Evolutionary conservation across 1,140 invertebrate genomes (phyloP).

Genomic region (Zaprionus gabonicus): DNA sequence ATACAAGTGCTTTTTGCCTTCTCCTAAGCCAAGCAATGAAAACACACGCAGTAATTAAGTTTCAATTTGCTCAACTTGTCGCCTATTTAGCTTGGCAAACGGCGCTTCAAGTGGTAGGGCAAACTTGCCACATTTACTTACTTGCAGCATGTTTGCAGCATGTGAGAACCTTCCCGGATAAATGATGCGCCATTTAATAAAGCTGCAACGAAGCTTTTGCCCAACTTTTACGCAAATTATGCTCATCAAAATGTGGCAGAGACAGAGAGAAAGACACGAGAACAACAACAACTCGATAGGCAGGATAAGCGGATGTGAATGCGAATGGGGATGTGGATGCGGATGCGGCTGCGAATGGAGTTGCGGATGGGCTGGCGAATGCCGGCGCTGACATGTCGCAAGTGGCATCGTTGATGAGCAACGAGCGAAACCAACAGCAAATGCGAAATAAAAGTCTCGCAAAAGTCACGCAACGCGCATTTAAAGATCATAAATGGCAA

Average conservation of each 20-base stretch:
- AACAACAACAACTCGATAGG: conserved; percentile 33
- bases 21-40: conserved; percentile 11
- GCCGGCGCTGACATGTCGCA: conserved; percentile 60
- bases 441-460: conserved; percentile 50
- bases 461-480: conserved; percentile 75
- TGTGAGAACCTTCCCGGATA: conserved; percentile 53
- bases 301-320: conserved; percentile 37
- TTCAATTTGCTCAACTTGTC: conserved; percentile 54
- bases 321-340: conserved; percentile 22
- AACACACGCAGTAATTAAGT: conserved; percentile 52
- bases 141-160: conserved; percentile 14
- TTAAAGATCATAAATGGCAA: conserved; percentile 44
- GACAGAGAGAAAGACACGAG: neutral
- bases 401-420: conserved; percentile 65
- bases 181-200: conserved; percentile 78
- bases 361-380: conserved; percentile 31
- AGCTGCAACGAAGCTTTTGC: conserved; percentile 29
- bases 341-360: conserved; percentile 22
- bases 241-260: conserved; percentile 42
- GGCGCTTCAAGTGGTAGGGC: conserved; percentile 17
- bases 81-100: neutral
- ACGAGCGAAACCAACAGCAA: conserved; percentile 31
- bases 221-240: conserved; percentile 52
- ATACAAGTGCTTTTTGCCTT: neutral
- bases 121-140: conserved; percentile 10